Evolutionary conservation across 2,888 invertebrate species (phyloP), one percentile per base, ranked within the genome.

Genomic region (Agrilus cyanescens): DNA sequence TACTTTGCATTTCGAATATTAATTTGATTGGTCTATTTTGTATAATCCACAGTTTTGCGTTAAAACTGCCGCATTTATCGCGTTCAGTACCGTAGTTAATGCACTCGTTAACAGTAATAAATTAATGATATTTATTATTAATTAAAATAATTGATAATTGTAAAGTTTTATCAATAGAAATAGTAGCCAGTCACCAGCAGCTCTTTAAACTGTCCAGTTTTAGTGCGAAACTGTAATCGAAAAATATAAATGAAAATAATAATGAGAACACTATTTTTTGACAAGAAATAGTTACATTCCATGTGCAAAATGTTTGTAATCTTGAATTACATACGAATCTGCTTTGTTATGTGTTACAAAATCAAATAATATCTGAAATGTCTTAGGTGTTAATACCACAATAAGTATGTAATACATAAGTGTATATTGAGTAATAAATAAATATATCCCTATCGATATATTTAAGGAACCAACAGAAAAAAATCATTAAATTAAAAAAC

Each of bases 351-450:
- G 65, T 65, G 65, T 65, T 61, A 56, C 53, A 45, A 56, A 55
- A 52, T 57, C 60, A 63, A 62, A 59, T 62, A 63, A 63, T 63
- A 63, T 61, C 55, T 58, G 57, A 57, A 58, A 60, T 61, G 58
- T 64, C 50, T 62, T 65, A 65, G 64, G 61, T 66, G 65, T 65
- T 61, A n/a, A 60, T 58, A 60, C 62, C 61, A 65, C 64, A 64
- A 65, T 63, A 64, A 65, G 64, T 62, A 65, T 65, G 62, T 64
- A 65, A 64, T 64, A 63, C 64, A 64, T 65, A 57, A 65, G 65
- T 65, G 65, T 65, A 65, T 63, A 63, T 57, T 59, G 58, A 60
- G 60, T 53, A 56, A 57, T 53, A 55, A 36, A 59, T 48, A 50
- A 50, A 51, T 50, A 50, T 50, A 48, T 51, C 47, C 47, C 37